Base-by-base conservation (phyloP, 1,140 invertebrate genomes). In the Panagrolaimus sp. region DNA sequence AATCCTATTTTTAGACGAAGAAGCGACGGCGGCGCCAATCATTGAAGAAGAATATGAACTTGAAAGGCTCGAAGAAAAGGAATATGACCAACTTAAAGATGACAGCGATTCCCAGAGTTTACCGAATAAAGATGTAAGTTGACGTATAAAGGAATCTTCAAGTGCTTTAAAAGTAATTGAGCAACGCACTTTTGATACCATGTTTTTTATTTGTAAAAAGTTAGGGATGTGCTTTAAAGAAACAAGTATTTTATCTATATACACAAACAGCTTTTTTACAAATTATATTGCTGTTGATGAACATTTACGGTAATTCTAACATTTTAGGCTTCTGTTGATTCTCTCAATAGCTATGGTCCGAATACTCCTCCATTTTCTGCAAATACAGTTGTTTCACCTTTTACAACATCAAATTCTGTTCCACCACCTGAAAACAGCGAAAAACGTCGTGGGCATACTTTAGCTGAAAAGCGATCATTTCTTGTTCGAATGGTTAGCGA, bases 401-500 rank as follows among this genome's bases (percentile, higher is more conserved):
- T 57, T 27, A 20, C 51, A 0, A 5, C 57, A n/a, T 9, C 45
- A 9, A 7, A 27, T 20, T 48, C n/a, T n/a, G 11, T n/a, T n/a
- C 46, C 48, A 65, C 16, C 23, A 13, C 42, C 25, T 1, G 27
- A 47, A 31, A 20, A 13, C 25, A 27, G n/a, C 63, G 79, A 48
- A 46, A 66, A 5, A n/a, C 65, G 76, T 9, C 13, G 75, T 2
- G 75, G 73, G 5, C 70, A 75, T 9, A 42, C 77, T 3, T 48
- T 79, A 16, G 70, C 75, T 23, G 75, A 78, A 68, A 79, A 81
- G 44, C 73, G 79, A 48, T 82, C 79, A 7, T 82, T 82, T 67
- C 72, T 82, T 13, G 80, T 82, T 11, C 70, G 80, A 14, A 82
- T 82, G 80, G 80, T 82, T 48, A 79, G 78, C 47, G 80, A 82